Base-by-base conservation (phyloP, 2,113 vertebrate species). In the Ailuropoda melanoleuca region DNA sequence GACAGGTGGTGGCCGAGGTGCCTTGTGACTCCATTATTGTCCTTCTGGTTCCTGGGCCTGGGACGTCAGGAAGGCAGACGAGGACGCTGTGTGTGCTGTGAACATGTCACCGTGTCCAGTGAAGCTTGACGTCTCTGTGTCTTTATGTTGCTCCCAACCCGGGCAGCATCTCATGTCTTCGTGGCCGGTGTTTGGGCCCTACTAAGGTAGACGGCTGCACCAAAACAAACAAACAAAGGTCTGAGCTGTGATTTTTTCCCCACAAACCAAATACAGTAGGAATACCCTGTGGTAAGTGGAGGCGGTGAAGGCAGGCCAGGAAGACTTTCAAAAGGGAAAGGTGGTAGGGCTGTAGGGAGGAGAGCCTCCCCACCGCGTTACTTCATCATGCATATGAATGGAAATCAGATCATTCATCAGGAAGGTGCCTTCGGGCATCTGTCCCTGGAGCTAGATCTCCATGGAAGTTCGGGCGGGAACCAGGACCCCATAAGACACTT, bases 101-200 rank as follows among this genome's bases (percentile, higher is more conserved):
- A 84, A 53, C 19, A 46, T 39, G 56, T 48, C 24, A 14, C 56
- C 55, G 29, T 78, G 87, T 58, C 1, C 48, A 15, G 60, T 55
- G 6, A 37, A 78, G 95, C 95, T 94, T 90, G 1, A 8, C 56
- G 70, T 96, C 55, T 85, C 0, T n/a, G 81, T 98, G 98, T 93
- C 74, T 62, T 39, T 88, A 88, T 70, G 26, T 37, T 29, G 56
- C 39, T 96, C 29, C 15, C 3, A 18, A 72, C 86, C 88, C 53
- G 56, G 19, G 21, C 46, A 48, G 37, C 89, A 80, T 93, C 77
- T 97, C 72, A 90, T 93, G 96, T 90, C 84, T 96, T 19, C 0
- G 8, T 62, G 98, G 88, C 14, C 62, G 74, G 18, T n/a, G 64
- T 95, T 97, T 34, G 1, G 8, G 4, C 91, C 48, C 39, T 62